phyloP scores from a whole-genome alignment of 2,797 vertebrate genomes.

The Adelosebastes latens region DNA sequence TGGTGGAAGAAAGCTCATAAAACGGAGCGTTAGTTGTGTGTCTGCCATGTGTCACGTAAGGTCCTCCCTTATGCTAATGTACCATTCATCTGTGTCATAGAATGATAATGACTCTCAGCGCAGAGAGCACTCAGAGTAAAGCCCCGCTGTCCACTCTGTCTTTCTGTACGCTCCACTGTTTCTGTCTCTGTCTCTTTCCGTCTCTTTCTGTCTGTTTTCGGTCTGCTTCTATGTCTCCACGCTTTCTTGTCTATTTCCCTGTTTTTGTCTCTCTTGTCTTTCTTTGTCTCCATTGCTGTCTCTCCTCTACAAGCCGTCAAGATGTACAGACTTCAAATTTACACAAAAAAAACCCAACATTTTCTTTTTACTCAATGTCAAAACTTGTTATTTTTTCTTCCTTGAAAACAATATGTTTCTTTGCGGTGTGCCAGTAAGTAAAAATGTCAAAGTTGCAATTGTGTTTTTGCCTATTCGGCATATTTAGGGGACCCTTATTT shows the following conservation, averaged over 20 bases:
- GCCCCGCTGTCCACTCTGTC: slow-evolving; percentile 40
- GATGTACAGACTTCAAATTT: neutral
- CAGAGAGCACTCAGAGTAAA: slow-evolving; percentile 53
- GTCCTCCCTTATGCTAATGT: slow-evolving; percentile 69
- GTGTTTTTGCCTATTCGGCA: neutral
- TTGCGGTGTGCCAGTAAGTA: neutral
- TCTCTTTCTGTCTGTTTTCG: neutral
- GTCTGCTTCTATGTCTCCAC: neutral
- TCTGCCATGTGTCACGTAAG: slow-evolving; percentile 61
- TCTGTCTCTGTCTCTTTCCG: neutral
- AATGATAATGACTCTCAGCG: slow-evolving; percentile 66
- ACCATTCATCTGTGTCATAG: slow-evolving; percentile 72
- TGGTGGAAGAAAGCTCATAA: slow-evolving; percentile 12
- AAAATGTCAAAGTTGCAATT: neutral
- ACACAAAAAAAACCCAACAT: neutral
- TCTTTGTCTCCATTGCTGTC: neutral
- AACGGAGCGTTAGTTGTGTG: slow-evolving; percentile 44
- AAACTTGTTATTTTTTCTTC: neutral
- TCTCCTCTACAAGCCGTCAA: neutral
- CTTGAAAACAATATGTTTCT: neutral
- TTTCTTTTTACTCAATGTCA: neutral
- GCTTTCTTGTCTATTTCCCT: slow-evolving; percentile 2
- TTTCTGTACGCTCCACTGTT: neutral
- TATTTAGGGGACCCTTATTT: neutral
- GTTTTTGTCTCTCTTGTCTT: neutral